Conservation (phyloP, 2,888 invertebrate genomes). For the Sphecodes monilicornis region DNA sequence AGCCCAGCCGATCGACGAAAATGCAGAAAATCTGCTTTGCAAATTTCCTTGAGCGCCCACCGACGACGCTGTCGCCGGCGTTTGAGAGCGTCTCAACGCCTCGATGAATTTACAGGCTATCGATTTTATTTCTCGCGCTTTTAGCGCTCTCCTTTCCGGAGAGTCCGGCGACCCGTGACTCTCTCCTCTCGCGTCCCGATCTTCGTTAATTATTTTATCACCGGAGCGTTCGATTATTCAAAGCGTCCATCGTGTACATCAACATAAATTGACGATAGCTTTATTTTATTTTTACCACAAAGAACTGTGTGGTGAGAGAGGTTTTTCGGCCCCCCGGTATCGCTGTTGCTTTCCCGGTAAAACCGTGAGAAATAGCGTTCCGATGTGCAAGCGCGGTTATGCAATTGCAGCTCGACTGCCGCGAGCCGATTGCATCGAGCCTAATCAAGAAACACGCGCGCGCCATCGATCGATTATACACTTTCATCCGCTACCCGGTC, state of each 20-base stretch:
- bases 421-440: background rate
- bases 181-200: conserved; percentile 2
- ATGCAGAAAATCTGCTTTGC: conserved; percentile 70
- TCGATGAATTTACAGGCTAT: conserved; percentile 59
- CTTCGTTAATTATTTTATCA: conserved; percentile 27
- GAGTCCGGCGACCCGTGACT: conserved; percentile 15
- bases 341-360: background rate
- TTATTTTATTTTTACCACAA: background rate
- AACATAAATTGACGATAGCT: background rate
- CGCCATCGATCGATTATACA: conserved; percentile 22
- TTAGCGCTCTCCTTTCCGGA: conserved; percentile 30
- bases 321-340: background rate
- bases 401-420: conserved; percentile 12
- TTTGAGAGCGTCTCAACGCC: conserved; percentile 58
- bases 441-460: conserved; percentile 29
- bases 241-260: background rate
- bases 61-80: conserved; percentile 10
- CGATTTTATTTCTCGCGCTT: conserved; percentile 55
- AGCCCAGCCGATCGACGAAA: conserved; percentile 38
- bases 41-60: conserved; percentile 56
- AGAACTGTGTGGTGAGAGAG: too few relatives aligned
- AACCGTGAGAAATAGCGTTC: background rate
- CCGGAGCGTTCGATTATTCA: background rate
- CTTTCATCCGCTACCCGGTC: conserved; percentile 36
- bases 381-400: conserved; percentile 19